Evolutionary conservation across 2,888 invertebrate species (phyloP).

Genomic region (Callyntrura guangdongensis): DNA sequence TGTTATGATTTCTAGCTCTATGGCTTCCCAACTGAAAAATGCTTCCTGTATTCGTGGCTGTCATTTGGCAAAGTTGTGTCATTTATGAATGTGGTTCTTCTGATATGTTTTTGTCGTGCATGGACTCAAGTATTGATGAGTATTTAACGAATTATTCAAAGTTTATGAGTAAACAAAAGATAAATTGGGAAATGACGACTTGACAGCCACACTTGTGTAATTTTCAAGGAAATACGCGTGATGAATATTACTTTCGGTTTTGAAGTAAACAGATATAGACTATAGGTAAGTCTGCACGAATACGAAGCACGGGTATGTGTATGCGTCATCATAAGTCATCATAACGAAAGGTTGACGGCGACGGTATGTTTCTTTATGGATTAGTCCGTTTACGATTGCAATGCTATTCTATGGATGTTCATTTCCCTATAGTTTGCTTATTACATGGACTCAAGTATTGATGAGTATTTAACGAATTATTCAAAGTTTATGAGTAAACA

Average conservation of each 20-base stretch:
- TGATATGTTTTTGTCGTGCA: background rate
- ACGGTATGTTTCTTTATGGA: no score
- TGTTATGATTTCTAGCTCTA: background rate
- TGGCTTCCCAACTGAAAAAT: background rate
- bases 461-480: background rate
- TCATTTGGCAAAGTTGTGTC: background rate
- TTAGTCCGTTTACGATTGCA: no score
- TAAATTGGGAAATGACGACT: background rate
- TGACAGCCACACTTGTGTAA: background rate
- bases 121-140: background rate
- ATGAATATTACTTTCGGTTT: no score
- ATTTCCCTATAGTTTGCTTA: no score
- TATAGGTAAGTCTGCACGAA: no score
- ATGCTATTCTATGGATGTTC: no score
- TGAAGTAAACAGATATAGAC: no score
- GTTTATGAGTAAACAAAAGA: background rate
- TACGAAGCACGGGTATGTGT: no score
- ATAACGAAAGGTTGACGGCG: no score
- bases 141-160: background rate
- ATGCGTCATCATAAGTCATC: no score
- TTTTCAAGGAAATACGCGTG: no score
- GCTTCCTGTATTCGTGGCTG: conserved; percentile 4
- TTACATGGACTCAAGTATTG: background rate
- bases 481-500: background rate
- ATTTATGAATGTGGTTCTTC: background rate